phyloP scores from a whole-genome alignment of 2,113 vertebrate genomes.

The Gambusia holbrooki region DNA sequence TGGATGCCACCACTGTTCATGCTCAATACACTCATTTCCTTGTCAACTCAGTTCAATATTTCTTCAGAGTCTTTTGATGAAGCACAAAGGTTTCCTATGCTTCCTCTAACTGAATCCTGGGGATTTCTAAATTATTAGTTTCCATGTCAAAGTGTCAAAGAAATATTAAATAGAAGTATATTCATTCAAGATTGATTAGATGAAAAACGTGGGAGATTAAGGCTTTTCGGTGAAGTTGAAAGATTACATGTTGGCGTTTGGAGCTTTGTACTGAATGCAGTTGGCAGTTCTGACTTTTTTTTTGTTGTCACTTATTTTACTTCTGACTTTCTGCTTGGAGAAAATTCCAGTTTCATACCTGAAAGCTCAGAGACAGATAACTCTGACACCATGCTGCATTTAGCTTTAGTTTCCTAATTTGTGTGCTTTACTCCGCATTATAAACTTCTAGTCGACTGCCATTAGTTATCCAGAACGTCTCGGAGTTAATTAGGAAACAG shows the following conservation, averaged over 20 bases:
- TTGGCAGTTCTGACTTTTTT: slow-evolving; percentile 28
- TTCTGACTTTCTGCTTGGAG: slow-evolving; percentile 49
- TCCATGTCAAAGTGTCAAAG: slow-evolving; percentile 31
- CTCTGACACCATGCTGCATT: slow-evolving; percentile 20
- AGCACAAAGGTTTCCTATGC: not conserved
- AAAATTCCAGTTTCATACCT: not conserved
- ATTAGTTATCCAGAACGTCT: not conserved
- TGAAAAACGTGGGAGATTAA: slow-evolving; percentile 36
- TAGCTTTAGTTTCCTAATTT: slow-evolving; percentile 4
- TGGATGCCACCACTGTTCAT: slow-evolving; percentile 18
- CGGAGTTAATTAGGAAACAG: not conserved
- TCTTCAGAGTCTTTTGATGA: not conserved
- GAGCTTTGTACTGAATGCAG: slow-evolving; percentile 11
- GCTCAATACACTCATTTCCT: slow-evolving; percentile 36
- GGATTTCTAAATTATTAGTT: slow-evolving; percentile 30
- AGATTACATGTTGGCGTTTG: slow-evolving; percentile 32
- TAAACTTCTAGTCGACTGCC: not conserved
- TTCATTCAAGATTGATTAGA: slow-evolving; percentile 49
- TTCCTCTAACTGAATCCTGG: slow-evolving; percentile 19
- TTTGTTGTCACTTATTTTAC: slow-evolving; percentile 48
- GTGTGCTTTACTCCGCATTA: not conserved
- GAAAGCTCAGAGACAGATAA: slow-evolving; percentile 20
- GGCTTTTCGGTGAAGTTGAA: slow-evolving; percentile 42
- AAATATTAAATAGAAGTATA: slow-evolving; percentile 18
- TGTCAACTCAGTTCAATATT: slow-evolving; percentile 25